A percentile compares a stretch with the other conserved stretches of the same genome.
Conservation (phyloP, 2,113 vertebrate genomes). For the Hemichromis elongatus region DNA sequence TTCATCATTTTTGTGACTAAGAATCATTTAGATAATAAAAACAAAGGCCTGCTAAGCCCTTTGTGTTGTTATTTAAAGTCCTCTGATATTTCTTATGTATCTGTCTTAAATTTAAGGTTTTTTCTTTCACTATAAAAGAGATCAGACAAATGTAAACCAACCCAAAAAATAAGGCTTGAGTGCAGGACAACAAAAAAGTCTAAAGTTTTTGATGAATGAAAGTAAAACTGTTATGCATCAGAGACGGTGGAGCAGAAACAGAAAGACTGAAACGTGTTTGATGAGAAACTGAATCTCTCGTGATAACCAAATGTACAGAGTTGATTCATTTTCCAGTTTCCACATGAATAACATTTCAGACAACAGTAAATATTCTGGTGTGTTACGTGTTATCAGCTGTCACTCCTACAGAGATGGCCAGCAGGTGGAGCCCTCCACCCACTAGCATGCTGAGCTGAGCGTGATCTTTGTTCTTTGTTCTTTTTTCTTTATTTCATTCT, state of each 20-base stretch:
- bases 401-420: rapidly evolving
- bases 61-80: background rate
- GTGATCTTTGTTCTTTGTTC: background rate
- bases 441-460: background rate
- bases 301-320: background rate
- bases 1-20: background rate
- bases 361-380: background rate
- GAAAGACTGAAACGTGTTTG: background rate
- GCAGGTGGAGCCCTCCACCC: background rate
- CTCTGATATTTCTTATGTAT: background rate
- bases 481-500: background rate
- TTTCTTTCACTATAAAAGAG: background rate
- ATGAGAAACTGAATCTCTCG: background rate
- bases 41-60: background rate
- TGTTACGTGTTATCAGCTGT: background rate
- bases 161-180: no score
- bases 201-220: no score
- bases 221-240: no score
- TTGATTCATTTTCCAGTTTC: background rate
- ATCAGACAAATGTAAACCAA: background rate
- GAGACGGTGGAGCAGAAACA: no score
- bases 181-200: no score
- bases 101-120: background rate
- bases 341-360: background rate
- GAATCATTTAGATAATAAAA: background rate